phyloP scores from a whole-genome alignment of 2,113 vertebrate genomes.

The Synodontis membranacea region DNA sequence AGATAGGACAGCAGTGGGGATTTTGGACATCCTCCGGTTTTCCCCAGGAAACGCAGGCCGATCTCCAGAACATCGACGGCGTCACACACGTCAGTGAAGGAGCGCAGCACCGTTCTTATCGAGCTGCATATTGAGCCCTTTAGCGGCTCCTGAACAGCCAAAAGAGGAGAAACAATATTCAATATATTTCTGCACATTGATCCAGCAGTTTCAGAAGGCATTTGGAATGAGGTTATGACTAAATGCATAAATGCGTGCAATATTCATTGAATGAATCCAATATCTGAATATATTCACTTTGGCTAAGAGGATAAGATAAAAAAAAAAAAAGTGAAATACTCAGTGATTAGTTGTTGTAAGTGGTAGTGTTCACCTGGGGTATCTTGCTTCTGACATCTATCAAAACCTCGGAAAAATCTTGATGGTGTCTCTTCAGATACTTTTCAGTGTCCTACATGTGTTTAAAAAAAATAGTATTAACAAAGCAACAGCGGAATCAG shows the following conservation, averaged over 20 bases:
- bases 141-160: constrained; percentile 59
- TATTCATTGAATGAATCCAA: not conserved
- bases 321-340: not conserved
- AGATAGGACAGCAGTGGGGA: constrained; percentile 63
- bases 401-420: constrained; percentile 70
- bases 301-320: not conserved
- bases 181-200: not conserved
- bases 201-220: not conserved
- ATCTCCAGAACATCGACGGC: constrained; percentile 65
- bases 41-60: constrained; percentile 70
- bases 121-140: constrained; percentile 62
- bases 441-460: constrained; percentile 64
- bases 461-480: not conserved
- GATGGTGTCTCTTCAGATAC: constrained; percentile 68
- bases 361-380: constrained; percentile 62
- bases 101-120: constrained; percentile 62
- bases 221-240: not conserved
- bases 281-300: not conserved
- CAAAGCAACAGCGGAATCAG: not conserved
- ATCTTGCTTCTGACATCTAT: constrained; percentile 67
- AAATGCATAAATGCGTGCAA: too few species aligned
- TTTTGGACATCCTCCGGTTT: constrained; percentile 59
- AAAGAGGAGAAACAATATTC: not conserved
- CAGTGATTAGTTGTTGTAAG: not conserved
- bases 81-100: constrained; percentile 70